Conservation (phyloP, 2,888 invertebrate genomes). For the Malachius bipustulatus region DNA sequence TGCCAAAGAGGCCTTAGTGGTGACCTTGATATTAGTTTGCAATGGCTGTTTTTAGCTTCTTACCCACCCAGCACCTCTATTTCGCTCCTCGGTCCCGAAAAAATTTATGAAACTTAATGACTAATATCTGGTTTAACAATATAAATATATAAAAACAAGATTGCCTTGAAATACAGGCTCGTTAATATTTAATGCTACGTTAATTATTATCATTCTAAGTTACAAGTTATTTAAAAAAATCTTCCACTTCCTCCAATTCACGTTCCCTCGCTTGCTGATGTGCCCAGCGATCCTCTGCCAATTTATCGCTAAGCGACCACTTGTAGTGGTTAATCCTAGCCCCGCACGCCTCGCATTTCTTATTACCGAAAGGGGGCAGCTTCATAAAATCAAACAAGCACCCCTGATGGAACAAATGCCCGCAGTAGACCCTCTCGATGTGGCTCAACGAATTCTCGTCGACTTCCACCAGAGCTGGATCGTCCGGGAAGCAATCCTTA, state of each 20-base stretch:
- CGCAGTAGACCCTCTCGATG: slow-evolving; percentile 60
- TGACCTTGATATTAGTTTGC: too few relatives aligned
- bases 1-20: too few relatives aligned
- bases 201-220: too few relatives aligned
- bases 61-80: too few relatives aligned
- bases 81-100: too few relatives aligned
- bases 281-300: slow-evolving; percentile 65
- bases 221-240: slow-evolving; percentile 52
- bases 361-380: slow-evolving; percentile 64
- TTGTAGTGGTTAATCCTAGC: slow-evolving; percentile 59
- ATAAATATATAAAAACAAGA: too few relatives aligned
- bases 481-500: slow-evolving; percentile 45
- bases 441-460: slow-evolving; percentile 48
- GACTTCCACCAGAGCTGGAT: slow-evolving; percentile 42
- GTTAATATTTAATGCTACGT: too few relatives aligned
- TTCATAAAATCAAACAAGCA: slow-evolving; percentile 58
- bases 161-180: too few relatives aligned
- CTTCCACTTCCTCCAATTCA: slow-evolving; percentile 63
- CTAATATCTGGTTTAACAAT: too few relatives aligned
- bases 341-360: slow-evolving; percentile 51
- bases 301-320: slow-evolving; percentile 54
- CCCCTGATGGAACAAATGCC: slow-evolving; percentile 57
- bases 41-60: too few relatives aligned
- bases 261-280: slow-evolving; percentile 62
- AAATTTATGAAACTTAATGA: too few relatives aligned